These are phyloP conservation scores for Acyrthosiphon pisum DNA, from an alignment of 1,140 invertebrate species.

Conservation along the genomic window DNA sequence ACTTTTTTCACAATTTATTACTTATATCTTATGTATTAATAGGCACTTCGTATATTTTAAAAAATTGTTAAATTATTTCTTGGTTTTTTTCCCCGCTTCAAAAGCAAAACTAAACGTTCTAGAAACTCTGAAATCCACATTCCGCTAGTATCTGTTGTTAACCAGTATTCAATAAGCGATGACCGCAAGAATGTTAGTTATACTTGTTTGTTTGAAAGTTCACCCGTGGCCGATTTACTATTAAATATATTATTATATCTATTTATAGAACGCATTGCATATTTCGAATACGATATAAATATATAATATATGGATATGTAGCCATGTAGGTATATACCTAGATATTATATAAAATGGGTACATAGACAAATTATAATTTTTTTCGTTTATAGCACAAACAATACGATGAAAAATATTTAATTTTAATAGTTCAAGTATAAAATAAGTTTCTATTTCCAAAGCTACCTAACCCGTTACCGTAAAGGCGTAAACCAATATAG, in stretches of 20 bases:
- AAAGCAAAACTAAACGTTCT: not conserved
- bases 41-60: no score
- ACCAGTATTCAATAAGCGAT: not conserved
- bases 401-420: not conserved
- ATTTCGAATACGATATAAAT: not conserved
- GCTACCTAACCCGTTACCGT: not conserved
- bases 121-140: conserved; percentile 26
- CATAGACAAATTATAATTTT: not conserved
- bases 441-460: not conserved
- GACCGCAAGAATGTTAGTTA: not conserved
- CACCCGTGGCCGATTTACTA: not conserved
- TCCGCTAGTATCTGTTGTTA: not conserved
- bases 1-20: conserved; percentile 2
- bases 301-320: not conserved
- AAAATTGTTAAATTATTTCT: not conserved
- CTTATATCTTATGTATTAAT: not conserved
- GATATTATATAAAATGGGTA: not conserved
- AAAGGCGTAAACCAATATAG: not conserved
- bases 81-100: not conserved
- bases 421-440: not conserved
- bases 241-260: not conserved
- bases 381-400: not conserved
- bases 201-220: not conserved
- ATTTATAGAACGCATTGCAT: not conserved
- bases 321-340: not conserved